Evolutionary conservation across 2,888 invertebrate species (phyloP).

Genomic region (Diachrysia chrysitis): DNA sequence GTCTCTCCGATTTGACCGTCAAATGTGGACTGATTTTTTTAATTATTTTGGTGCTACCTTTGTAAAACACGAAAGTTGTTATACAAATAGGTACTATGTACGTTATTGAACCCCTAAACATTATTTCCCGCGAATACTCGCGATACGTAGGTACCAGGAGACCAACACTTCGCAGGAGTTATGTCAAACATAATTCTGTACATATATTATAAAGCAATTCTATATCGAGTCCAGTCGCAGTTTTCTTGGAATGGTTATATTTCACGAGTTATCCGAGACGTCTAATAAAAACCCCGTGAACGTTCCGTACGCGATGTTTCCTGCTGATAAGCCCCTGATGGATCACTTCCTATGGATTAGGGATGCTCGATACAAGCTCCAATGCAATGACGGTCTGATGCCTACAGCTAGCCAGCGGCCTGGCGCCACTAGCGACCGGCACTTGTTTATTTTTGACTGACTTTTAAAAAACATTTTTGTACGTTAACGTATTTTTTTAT

Average conservation of each 20-base stretch:
- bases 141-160: constrained; percentile 28
- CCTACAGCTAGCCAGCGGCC: constrained; percentile 22
- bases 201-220: constrained; percentile 27
- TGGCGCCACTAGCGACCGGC: constrained; percentile 21
- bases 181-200: constrained; percentile 32
- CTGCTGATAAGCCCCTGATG: constrained; percentile 85
- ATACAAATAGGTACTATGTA: no score
- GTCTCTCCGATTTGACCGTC: no score
- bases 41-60: no score
- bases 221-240: constrained; percentile 34
- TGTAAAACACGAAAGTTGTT: no score
- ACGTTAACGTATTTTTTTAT: no score
- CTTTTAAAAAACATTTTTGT: no score
- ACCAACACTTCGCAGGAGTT: constrained; percentile 26
- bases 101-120: no score
- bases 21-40: no score
- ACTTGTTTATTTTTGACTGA: constrained; percentile 1
- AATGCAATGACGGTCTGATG: constrained; percentile 44
- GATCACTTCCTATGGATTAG: constrained; percentile 83
- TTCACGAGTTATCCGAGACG: constrained; percentile 55
- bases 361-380: constrained; percentile 60
- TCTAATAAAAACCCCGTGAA: constrained; percentile 61
- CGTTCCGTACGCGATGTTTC: constrained; percentile 70
- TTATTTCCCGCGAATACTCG: no score
- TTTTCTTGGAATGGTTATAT: constrained; percentile 57